A percentile compares a stretch with the other conserved stretches of the same genome.
These are phyloP conservation scores for Branchellion lobata DNA, from an alignment of 2,888 invertebrate species.

Conservation along the genomic window DNA sequence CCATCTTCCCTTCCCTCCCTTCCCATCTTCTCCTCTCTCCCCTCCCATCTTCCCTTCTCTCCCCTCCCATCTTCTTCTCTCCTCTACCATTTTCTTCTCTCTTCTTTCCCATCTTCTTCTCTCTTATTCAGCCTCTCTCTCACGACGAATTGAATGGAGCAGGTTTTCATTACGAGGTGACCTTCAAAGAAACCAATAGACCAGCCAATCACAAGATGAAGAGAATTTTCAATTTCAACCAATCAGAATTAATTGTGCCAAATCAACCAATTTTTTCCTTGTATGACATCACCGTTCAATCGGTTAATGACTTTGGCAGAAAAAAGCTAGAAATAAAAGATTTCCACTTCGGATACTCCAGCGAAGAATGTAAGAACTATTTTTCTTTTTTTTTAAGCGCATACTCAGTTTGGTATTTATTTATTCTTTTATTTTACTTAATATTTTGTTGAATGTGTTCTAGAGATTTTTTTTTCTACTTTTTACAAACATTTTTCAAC, in stretches of 20 bases:
- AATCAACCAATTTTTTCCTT: background rate
- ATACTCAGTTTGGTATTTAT: background rate
- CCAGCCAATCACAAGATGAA: background rate
- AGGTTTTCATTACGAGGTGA: slow-evolving; percentile 9
- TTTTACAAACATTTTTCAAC: too few species aligned
- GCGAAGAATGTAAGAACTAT: background rate
- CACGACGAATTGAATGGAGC: slow-evolving; percentile 26
- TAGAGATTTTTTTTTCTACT: too few species aligned
- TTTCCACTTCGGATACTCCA: background rate
- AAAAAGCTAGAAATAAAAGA: background rate
- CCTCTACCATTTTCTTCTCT: too few species aligned
- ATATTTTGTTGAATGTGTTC: too few species aligned
- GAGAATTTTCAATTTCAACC: background rate
- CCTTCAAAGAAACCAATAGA: background rate
- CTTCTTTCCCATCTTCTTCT: background rate
- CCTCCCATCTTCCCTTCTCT: too few species aligned
- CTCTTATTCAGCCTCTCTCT: background rate
- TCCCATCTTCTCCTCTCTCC: too few species aligned
- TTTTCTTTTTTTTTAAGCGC: background rate
- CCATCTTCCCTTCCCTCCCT: too few species aligned
- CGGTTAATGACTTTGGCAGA: background rate
- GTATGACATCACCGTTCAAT: background rate
- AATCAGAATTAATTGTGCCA: background rate
- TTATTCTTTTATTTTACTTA: too few species aligned
- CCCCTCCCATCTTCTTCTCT: too few species aligned